Evolutionary conservation across 2,797 vertebrate species (phyloP).

Genomic region (Melanotaenia maccullochi): DNA sequence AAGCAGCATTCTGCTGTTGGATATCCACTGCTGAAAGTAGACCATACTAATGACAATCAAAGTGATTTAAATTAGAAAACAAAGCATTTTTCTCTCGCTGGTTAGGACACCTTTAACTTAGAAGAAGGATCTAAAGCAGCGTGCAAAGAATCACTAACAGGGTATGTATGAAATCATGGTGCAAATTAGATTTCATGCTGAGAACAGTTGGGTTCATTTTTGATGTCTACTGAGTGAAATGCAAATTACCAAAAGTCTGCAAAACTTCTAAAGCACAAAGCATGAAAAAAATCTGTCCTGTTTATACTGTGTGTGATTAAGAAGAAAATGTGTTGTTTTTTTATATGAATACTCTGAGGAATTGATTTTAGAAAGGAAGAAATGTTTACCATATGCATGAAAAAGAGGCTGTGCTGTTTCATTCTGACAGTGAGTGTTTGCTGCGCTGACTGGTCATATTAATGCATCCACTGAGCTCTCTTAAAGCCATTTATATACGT

Average conservation of each 20-base stretch:
- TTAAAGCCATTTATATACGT: neutral
- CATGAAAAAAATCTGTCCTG: neutral
- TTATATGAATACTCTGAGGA: neutral
- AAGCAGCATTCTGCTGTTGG: conserved; percentile 18
- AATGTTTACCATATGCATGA: neutral
- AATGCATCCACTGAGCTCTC: neutral
- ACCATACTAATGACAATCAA: conserved; percentile 7
- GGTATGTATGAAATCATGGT: conserved; percentile 24
- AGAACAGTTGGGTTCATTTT: conserved; percentile 42
- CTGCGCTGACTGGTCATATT: neutral
- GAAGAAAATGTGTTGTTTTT: neutral
- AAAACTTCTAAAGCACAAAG: conserved; percentile 24
- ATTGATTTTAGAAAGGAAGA: neutral
- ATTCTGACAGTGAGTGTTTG: neutral
- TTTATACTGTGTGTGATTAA: conserved; percentile 1
- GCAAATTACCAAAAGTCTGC: conserved; percentile 35
- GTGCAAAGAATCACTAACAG: conserved; percentile 8
- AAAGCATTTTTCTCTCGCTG: conserved; percentile 23
- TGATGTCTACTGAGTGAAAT: conserved; percentile 36
- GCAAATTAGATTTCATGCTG: conserved; percentile 55
- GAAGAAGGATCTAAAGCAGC: conserved; percentile 20
- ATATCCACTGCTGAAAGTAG: conserved; percentile 18
- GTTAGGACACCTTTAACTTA: conserved; percentile 19
- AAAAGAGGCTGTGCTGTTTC: neutral
- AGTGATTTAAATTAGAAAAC: conserved; percentile 21